phyloP scores from a whole-genome alignment of 1,140 invertebrate genomes.

The Euglossa dilemma region DNA sequence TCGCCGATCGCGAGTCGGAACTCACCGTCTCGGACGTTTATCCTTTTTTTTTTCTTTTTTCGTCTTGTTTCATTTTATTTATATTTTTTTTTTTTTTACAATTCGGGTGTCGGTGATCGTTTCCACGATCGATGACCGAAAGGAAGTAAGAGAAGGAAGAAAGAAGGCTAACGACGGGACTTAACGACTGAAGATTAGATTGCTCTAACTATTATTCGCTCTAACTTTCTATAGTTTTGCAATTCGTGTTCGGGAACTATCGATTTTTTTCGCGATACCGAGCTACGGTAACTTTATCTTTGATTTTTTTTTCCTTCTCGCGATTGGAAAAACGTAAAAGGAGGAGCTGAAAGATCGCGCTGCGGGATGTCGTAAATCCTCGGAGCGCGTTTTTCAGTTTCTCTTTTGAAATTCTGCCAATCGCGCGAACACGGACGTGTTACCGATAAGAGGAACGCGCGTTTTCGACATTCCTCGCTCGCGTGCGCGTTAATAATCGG shows the following conservation, averaged over 20 bases:
- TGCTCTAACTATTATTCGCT: not conserved
- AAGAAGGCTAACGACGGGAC: slow-evolving; percentile 11
- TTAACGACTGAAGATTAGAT: not conserved
- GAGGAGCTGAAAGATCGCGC: not conserved
- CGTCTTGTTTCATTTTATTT: not conserved
- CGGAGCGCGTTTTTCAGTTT: not conserved
- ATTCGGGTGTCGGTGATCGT: not conserved
- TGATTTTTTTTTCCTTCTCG: not conserved
- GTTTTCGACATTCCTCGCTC: not conserved
- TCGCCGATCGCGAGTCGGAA: slow-evolving; percentile 5
- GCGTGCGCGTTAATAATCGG: not conserved
- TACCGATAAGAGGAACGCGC: not conserved
- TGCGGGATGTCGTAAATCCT: not conserved
- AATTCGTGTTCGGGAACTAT: not conserved
- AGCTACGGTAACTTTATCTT: no score
- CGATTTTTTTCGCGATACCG: not conserved
- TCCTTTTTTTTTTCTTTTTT: not conserved
- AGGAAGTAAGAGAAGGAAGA: slow-evolving; percentile 15
- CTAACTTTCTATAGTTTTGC: slow-evolving; percentile 21
- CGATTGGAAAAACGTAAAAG: not conserved
- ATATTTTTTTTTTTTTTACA: not conserved
- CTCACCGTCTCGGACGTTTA: not conserved
- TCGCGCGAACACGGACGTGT: not conserved
- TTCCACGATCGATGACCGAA: slow-evolving; percentile 23
- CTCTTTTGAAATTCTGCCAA: not conserved